phyloP scores from a whole-genome alignment of 2,113 vertebrate genomes.

The Conger conger region DNA sequence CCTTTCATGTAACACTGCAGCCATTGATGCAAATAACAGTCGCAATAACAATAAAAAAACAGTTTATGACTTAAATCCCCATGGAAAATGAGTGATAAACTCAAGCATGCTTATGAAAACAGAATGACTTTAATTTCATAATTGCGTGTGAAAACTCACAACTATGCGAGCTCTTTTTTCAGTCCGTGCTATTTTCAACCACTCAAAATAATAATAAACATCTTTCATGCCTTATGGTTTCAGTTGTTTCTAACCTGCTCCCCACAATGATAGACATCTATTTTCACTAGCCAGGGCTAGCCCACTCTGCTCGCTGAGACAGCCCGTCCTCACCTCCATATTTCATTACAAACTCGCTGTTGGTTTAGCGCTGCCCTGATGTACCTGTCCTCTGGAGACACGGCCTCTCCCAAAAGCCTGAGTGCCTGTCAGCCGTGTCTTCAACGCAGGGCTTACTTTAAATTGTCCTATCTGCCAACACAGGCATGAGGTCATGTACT shows the following conservation, averaged over 20 bases:
- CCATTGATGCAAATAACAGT: neutral
- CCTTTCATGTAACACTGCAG: neutral
- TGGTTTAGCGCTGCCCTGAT: slow-evolving; percentile 35
- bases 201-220: slow-evolving; percentile 6
- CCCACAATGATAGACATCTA: neutral
- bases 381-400: slow-evolving; percentile 31
- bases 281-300: neutral
- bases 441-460: slow-evolving; percentile 8
- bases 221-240: neutral
- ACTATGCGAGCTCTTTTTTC: neutral
- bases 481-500: slow-evolving; percentile 19
- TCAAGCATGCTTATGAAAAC: neutral
- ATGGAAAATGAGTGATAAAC: slow-evolving; percentile 15
- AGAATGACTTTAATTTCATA: slow-evolving; percentile 19
- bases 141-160: slow-evolving; percentile 8
- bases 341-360: slow-evolving; percentile 31
- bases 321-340: neutral
- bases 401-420: slow-evolving; percentile 22
- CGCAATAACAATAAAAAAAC: neutral
- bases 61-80: neutral
- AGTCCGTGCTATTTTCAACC: neutral
- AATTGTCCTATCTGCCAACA: neutral
- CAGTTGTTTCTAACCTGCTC: neutral
- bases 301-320: neutral
- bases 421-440: slow-evolving; percentile 37